Evolutionary conservation across 2,797 vertebrate species (phyloP).

Genomic region (Schizopygopsis malacanthus): DNA sequence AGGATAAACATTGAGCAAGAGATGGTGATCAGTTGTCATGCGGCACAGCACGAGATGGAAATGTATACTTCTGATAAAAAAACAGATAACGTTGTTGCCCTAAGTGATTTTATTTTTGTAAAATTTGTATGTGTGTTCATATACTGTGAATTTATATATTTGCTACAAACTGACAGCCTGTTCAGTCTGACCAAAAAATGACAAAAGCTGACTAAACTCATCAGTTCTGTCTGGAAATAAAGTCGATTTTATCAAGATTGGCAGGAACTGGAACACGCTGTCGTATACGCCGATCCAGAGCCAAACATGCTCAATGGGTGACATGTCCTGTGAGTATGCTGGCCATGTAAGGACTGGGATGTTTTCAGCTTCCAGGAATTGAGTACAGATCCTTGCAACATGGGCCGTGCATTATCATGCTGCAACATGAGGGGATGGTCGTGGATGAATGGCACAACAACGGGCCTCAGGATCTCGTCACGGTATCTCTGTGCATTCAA

Average conservation of each 20-base stretch:
- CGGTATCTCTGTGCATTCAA: too few relatives aligned
- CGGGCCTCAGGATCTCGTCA: too few relatives aligned
- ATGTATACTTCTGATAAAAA: not conserved
- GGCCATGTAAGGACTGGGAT: too few relatives aligned
- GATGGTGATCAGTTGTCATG: not conserved
- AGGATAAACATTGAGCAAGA: not conserved
- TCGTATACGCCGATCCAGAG: too few relatives aligned
- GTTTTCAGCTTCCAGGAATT: too few relatives aligned
- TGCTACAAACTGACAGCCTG: not conserved
- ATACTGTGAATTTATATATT: not conserved
- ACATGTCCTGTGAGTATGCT: too few relatives aligned
- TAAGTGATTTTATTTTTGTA: not conserved
- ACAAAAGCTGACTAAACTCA: not conserved
- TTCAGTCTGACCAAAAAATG: not conserved
- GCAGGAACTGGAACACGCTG: too few relatives aligned
- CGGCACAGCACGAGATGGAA: not conserved
- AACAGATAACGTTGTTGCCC: not conserved
- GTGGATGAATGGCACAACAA: too few relatives aligned
- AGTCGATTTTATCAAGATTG: not conserved
- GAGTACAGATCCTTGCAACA: too few relatives aligned
- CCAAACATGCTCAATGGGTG: too few relatives aligned
- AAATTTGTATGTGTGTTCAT: not conserved
- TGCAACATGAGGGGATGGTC: too few relatives aligned
- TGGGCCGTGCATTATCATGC: too few relatives aligned
- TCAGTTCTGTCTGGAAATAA: not conserved